These are phyloP conservation scores for Grus americana DNA, from an alignment of 2,113 vertebrate species.

Conservation along the genomic window DNA sequence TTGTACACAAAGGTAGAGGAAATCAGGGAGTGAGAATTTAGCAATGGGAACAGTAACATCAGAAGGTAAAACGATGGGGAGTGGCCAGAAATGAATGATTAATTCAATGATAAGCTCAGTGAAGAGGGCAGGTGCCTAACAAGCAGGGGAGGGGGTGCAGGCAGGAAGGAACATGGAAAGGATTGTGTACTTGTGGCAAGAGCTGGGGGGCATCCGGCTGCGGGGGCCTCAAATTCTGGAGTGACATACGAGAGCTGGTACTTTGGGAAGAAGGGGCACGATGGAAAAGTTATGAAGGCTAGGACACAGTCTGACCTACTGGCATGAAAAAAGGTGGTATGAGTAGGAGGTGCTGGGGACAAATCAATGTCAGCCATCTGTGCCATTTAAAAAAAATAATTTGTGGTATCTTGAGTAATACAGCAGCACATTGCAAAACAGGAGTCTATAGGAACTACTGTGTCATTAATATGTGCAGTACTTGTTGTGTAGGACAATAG, in stretches of 20 bases:
- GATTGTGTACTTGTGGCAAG: neutral
- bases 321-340: neutral
- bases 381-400: neutral
- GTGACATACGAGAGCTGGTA: neutral
- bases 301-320: neutral
- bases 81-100: neutral
- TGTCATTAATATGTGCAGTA: neutral
- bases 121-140: neutral
- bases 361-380: neutral
- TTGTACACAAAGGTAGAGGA: neutral
- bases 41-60: neutral
- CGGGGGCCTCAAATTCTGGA: neutral
- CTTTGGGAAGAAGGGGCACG: neutral
- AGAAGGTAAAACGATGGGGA: neutral
- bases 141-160: neutral
- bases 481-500: neutral
- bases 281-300: neutral
- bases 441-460: neutral
- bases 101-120: too few species aligned
- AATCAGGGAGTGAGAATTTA: neutral
- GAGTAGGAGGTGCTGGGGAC: neutral
- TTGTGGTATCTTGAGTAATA: neutral
- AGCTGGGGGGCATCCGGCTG: neutral
- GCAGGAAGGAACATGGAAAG: neutral
- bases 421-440: neutral